Base-by-base conservation (phyloP, 2,888 invertebrate species). In the Metellina segmentata region DNA sequence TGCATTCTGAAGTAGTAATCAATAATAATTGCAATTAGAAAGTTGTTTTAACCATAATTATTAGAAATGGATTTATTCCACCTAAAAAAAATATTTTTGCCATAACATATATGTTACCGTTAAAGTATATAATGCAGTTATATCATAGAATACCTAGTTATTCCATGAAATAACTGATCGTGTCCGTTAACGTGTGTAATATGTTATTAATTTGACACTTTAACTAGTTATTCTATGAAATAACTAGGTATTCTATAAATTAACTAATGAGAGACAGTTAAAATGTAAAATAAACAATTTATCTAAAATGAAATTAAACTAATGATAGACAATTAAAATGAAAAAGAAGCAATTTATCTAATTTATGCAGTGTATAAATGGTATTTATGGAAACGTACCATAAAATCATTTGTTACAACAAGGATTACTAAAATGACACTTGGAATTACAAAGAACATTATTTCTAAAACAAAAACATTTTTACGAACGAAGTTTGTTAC, bases 111-210 rank as follows among this genome's bases (percentile, higher is more conserved):
- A 79, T 82, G 82, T 83, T 83, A 83, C 83, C 71, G 52, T 72
- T 83, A 83, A 83, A 83, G 72, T 83, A 83, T 83, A 83, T 71
- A 85, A 85, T 85, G 85, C 85, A 85, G 85, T 85, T 78, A 86
- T 86, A 79, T 86, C 20, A 86, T 86, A 79, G 86, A 86, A 86
- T 86, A 86, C 86, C 86, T 88, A 81, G 81, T 88, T 88, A 88
- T 88, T 88, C 88, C 74, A 88, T 88, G 88, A 81, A 88, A 88
- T 88, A 88, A 88, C 88, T 88, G 88, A 88, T 88, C 88, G 88
- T 88, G 88, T 88, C 88, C 88, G 88, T 88, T 88, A 88, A 88
- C 81, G 61, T 88, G 88, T 88, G 88, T 81, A 88, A 81, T 81
- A 88, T 88, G 81, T 88, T 88, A 81, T 48, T 88, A 81, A 88